Evolutionary conservation across 37 sponge, comb jelly and placozoan species (phyloP), one percentile per base, ranked within the genome.

Genomic region (Ephydatia muelleri): DNA sequence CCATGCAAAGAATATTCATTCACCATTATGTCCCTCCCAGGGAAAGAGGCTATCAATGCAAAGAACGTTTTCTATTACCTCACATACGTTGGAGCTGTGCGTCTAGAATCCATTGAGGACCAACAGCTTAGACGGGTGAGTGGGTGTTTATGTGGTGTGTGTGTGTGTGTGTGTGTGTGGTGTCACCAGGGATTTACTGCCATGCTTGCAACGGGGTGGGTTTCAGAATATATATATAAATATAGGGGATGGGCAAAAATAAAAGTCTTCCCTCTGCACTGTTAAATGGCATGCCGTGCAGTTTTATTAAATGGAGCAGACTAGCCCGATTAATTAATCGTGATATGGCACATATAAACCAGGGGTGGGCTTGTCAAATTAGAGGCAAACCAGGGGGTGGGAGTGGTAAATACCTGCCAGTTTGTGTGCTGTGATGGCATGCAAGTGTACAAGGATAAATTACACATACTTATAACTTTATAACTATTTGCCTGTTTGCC

Each of bases 51-150:
- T 35, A 86, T 91, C 23, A 64, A 84, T 48, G 88, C 91, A 21
- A 84, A 83, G 67, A 96, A 96, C 72, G 78, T 91, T 22, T 96
- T 96, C 76, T 93, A 96, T 80, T 85, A 96, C 74, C 73, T 96
- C 39, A 93, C 94, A 12, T 96, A 96, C 72, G 71, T 85, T 38
- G 97, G 94, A 33, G 79, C 86, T 38, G 85, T 93, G 28, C 84
- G 93, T 67, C 77, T 93, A 28, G 86, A 88, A 12, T 29, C 90
- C 16, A 79, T 93, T 9, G 38, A 57, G 8, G 94, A 96, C 71
- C 43, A 69, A 6, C 9, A 38, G 38, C 37, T 74, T 26, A 72
- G 80, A 73, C 84, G 85, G 82, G 94, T 91, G 81, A 5, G 35
- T n/a, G n/a, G n/a, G n/a, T n/a, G n/a, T n/a, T n/a, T n/a, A n/a